phyloP scores from a whole-genome alignment of 2,113 vertebrate species.

The Calyptommatus sinebrachiatus region DNA sequence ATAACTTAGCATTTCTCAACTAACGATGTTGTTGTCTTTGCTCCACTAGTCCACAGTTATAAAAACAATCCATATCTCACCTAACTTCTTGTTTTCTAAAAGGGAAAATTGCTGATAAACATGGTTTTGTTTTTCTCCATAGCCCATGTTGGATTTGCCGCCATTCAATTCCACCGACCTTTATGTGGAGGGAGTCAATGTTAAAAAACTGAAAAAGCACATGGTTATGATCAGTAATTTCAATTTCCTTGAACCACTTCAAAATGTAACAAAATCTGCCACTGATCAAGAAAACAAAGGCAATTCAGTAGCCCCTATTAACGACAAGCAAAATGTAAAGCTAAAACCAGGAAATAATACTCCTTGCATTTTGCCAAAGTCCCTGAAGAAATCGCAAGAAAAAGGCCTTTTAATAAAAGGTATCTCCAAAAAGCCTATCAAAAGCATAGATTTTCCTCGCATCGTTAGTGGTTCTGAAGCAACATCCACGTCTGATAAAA shows the following conservation, averaged over 20 bases:
- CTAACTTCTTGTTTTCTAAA: not conserved
- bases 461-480: not conserved
- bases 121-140: not conserved
- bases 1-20: not conserved
- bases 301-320: not conserved
- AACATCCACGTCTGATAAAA: not conserved
- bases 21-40: too few species aligned
- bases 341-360: not conserved
- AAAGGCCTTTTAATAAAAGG: not conserved
- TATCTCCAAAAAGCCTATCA: fast-evolving
- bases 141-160: slow-evolving; percentile 42
- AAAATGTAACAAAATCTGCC: not conserved
- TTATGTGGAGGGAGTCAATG: slow-evolving; percentile 48
- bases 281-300: not conserved
- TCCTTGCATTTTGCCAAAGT: not conserved
- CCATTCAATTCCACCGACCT: slow-evolving; percentile 43
- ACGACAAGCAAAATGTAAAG: not conserved
- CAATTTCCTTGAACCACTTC: not conserved
- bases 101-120: not conserved
- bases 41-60: too few species aligned
- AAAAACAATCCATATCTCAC: not conserved
- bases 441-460: not conserved
- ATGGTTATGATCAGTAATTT: not conserved
- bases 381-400: not conserved
- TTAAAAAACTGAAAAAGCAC: slow-evolving; percentile 34